A percentile compares a stretch with the other conserved stretches of the same genome.
These are phyloP conservation scores for Cebus imitator DNA, from an alignment of 2,113 vertebrate genomes.

Conservation along the genomic window DNA sequence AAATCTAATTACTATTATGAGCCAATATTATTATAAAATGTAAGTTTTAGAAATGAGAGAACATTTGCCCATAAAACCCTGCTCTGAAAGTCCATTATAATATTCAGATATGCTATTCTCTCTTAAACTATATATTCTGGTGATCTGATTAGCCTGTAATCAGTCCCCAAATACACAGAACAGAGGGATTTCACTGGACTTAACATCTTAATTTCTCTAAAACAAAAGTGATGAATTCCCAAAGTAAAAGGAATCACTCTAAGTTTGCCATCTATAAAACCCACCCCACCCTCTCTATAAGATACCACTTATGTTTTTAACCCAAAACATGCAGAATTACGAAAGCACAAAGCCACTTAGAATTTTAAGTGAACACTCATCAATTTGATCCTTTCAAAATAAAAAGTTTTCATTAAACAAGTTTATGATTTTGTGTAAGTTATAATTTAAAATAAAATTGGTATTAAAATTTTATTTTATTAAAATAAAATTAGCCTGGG, in stretches of 20 bases:
- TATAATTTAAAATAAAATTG: conserved; percentile 31
- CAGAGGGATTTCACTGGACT: not conserved
- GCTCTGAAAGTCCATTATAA: not conserved
- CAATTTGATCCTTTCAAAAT: conserved; percentile 24
- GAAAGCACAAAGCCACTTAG: not conserved
- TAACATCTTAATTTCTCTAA: not conserved
- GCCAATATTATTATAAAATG: not conserved
- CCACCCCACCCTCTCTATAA: not conserved
- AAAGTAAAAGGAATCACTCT: conserved; percentile 19
- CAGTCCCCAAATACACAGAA: not conserved
- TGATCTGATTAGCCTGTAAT: not conserved
- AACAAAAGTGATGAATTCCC: not conserved
- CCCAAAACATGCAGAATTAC: not conserved
- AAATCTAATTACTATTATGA: conserved; percentile 45
- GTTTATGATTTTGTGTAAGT: not conserved
- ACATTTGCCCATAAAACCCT: conserved; percentile 26
- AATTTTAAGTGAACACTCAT: conserved; percentile 13
- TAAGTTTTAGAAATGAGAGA: conserved; percentile 30
- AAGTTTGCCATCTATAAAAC: not conserved
- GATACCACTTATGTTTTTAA: not conserved
- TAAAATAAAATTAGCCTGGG: not conserved
- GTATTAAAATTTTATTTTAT: not conserved
- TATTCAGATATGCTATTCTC: conserved; percentile 11
- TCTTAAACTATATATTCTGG: not conserved
- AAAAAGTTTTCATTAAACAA: conserved; percentile 30